A percentile compares a stretch with the other conserved stretches of the same genome.
phyloP scores from a whole-genome alignment of 2,797 vertebrate species.

The Kryptopterus vitreolus region DNA sequence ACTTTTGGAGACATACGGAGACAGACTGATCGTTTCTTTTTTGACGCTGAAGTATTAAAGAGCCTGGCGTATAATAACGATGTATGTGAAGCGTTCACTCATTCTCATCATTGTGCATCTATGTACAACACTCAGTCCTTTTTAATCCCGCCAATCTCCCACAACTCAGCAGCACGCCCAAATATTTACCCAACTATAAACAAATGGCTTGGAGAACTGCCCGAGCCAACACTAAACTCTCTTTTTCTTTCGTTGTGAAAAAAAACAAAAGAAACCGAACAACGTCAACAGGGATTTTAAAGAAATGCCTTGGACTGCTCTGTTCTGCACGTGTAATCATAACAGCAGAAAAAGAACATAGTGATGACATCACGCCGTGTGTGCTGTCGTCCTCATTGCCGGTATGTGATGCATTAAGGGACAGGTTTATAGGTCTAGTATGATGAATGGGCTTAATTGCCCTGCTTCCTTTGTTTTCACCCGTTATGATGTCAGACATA shows the following conservation, averaged over 20 bases:
- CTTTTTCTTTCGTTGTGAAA: not conserved
- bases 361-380: constrained; percentile 7
- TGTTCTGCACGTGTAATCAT: constrained; percentile 8
- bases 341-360: constrained; percentile 10
- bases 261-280: not conserved
- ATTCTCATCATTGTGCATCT: not conserved
- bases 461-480: not conserved
- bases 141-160: not conserved
- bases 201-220: constrained; percentile 24
- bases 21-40: not conserved
- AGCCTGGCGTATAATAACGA: not conserved
- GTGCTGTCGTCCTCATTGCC: not conserved
- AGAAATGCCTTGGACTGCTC: not conserved
- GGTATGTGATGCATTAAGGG: constrained; percentile 23
- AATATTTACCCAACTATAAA: constrained; percentile 45
- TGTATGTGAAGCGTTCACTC: not conserved
- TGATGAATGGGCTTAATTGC: constrained; percentile 12
- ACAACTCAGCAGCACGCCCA: constrained; percentile 9
- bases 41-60: not conserved
- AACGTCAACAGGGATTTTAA: not conserved
- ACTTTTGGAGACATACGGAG: not conserved
- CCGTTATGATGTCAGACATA: constrained; percentile 6
- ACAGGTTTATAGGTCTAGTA: constrained; percentile 3
- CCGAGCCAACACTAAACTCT: not conserved
- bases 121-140: no score